phyloP scores from a whole-genome alignment of 2,888 invertebrate genomes.

The Tetragonisca angustula region DNA sequence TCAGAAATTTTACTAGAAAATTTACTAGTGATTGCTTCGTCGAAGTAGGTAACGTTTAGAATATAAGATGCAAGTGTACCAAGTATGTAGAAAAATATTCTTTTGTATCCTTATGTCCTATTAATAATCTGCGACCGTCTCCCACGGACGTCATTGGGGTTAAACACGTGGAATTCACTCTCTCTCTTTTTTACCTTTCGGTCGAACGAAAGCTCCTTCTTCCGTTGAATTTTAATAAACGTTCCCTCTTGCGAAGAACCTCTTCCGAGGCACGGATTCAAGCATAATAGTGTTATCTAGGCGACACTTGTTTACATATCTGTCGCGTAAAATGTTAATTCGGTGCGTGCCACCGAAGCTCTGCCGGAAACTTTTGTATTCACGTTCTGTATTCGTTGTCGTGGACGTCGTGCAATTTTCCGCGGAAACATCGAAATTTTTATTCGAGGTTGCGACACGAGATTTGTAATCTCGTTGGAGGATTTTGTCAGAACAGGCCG shows the following conservation, averaged over 20 bases:
- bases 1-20: too few relatives aligned
- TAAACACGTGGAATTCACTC: too few relatives aligned
- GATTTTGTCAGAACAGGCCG: background rate
- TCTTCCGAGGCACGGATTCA: background rate
- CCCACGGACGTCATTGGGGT: too few relatives aligned
- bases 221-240: background rate
- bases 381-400: background rate
- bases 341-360: slow-evolving; percentile 16
- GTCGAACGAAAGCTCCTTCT: background rate
- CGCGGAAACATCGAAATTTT: background rate
- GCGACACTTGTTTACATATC: slow-evolving; percentile 37
- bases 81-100: too few relatives aligned
- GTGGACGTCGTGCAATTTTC: background rate
- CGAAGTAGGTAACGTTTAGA: too few relatives aligned
- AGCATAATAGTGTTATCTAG: background rate
- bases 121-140: too few relatives aligned
- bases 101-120: too few relatives aligned
- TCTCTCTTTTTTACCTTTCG: background rate
- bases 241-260: background rate
- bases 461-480: background rate
- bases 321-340: slow-evolving; percentile 50
- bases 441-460: too few relatives aligned
- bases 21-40: too few relatives aligned
- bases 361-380: slow-evolving; percentile 1
- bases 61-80: too few relatives aligned